Evolutionary conservation across 2,888 invertebrate species (phyloP), one percentile per base, ranked within the genome.

Genomic region (Zaprionus lineosus): DNA sequence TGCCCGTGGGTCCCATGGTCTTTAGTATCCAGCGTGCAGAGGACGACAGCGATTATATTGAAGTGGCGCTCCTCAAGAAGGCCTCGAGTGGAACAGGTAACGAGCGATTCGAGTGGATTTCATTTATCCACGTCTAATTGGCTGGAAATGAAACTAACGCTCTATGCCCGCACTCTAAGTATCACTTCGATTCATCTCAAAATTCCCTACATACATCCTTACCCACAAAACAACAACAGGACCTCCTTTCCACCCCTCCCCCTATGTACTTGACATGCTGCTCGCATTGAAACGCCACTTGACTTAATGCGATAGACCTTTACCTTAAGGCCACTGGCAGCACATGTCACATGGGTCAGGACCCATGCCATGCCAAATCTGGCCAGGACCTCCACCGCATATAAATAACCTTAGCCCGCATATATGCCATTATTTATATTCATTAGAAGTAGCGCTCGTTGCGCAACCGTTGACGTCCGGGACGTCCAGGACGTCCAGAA

Each of bases 1-100:
- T 90, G 41, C 90, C 90, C 8, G 72, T 90, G 15, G 90, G 90
- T 0, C 88, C 89, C 6, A 88, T 90, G 88, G 87, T 90, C 1
- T 88, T 90, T 36, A 90, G 88, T 68, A 77, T 90, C 14, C 89
- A 90, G 60, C 85, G 89, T 1, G 88, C 89, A n/a, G 83, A 85
- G 24, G 87, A 90, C 9, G 88, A 90, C 57, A 84, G 77, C 31
- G 86, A 89, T 36, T 90, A 88, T 47, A 86, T 90, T 43, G 90
- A 90, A 67, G 79, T 90, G 50, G 88, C 90, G 1, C 72, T 90
- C 15, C 70, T 89, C 5, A 90, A 88, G 68, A 88, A 88, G 62
- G 74, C 86, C 11, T 64, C 72, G 36, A 75, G 76, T 66, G 66
- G 84, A 21, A 86, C 89, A 86, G 89, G 89, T 89, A 83, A 58